Conservation (phyloP, 2,797 vertebrate species). For the Malacoraja senta region DNA sequence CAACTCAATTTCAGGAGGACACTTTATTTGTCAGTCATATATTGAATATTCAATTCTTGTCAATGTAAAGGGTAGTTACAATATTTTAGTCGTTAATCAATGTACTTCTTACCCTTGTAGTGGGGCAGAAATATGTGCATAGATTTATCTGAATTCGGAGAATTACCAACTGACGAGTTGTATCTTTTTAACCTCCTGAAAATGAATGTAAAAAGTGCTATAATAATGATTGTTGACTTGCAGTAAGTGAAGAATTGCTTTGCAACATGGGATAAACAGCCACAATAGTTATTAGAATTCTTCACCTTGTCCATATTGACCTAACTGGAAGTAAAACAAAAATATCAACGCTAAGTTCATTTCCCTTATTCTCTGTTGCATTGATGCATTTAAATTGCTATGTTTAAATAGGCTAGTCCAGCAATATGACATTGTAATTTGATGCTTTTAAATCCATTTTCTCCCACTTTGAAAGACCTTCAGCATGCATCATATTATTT, state of each 20-base stretch:
- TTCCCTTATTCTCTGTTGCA: neutral
- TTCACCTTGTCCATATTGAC: constrained; percentile 15
- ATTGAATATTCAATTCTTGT: neutral
- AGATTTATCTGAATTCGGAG: neutral
- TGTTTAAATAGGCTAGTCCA: neutral
- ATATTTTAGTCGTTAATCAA: neutral
- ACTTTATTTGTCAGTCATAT: neutral
- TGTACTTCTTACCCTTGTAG: neutral
- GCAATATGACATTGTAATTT: no score
- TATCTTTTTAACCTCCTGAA: neutral
- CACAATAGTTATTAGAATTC: neutral
- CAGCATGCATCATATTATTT: neutral
- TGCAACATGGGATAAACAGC: neutral
- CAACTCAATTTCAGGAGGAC: neutral
- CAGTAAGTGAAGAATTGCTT: neutral
- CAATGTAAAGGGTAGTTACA: neutral
- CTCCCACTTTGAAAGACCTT: neutral
- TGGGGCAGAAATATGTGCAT: neutral
- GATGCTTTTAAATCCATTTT: neutral
- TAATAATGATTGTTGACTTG: neutral
- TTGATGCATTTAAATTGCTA: neutral
- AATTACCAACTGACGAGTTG: constrained; percentile 3
- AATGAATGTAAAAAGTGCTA: neutral
- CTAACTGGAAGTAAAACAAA: neutral
- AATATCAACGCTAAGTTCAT: neutral